These are phyloP conservation scores for Todus mexicanus DNA, from an alignment of 2,797 vertebrate species.

Conservation along the genomic window DNA sequence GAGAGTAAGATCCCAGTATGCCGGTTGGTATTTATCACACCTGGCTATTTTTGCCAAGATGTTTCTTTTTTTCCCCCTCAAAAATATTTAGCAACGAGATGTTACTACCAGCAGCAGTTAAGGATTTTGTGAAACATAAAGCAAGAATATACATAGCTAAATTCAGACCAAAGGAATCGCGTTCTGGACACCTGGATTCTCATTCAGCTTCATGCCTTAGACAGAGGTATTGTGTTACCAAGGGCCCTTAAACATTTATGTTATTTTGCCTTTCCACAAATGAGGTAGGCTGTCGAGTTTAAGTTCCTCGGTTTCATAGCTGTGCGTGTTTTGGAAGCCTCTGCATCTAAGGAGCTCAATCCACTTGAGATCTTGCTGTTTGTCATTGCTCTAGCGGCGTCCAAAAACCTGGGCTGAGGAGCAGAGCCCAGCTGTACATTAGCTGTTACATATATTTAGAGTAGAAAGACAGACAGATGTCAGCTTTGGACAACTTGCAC, in stretches of 20 bases:
- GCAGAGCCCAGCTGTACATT: neutral
- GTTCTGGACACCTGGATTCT: neutral
- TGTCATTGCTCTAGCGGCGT: neutral
- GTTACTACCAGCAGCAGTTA: neutral
- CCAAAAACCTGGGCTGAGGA: neutral
- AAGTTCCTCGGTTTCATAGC: neutral
- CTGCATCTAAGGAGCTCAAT: neutral
- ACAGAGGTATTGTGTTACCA: neutral
- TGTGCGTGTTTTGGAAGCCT: neutral
- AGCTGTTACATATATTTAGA: neutral
- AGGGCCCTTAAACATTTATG: neutral
- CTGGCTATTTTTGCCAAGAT: neutral
- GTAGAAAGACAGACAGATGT: neutral
- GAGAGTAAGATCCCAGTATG: neutral
- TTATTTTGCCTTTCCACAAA: neutral
- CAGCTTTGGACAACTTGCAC: neutral
- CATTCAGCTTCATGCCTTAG: neutral
- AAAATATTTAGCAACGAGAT: neutral
- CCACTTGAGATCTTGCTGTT: neutral
- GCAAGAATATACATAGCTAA: neutral
- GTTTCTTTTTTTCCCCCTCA: neutral
- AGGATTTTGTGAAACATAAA: neutral
- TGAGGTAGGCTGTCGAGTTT: neutral
- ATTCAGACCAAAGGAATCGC: neutral
- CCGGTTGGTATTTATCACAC: neutral